Base-by-base conservation (phyloP, 2,797 vertebrate genomes). In the Cuculus canorus region DNA sequence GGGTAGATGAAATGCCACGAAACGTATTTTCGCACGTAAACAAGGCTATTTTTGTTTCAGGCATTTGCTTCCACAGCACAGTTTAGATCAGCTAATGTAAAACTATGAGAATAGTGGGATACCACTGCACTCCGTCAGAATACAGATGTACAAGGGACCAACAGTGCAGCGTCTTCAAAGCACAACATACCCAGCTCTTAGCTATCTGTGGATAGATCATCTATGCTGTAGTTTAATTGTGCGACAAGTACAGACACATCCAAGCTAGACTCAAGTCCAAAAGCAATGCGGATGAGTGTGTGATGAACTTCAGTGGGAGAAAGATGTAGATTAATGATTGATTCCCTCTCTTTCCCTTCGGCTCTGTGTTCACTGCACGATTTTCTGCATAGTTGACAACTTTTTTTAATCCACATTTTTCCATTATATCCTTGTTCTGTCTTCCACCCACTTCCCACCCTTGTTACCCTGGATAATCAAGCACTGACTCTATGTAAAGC, bases 1-100 rank as follows among this genome's bases (percentile, higher is more conserved):
- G 59, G 68, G 54, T 23, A 90, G 59, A 61, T 15, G 14, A 39
- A 39, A 39, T 64, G 61, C 39, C 48, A 50, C 10, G 27, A 65
- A 87, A 91, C 39, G 85, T 28, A 5, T 53, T 88, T 79, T 63
- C 41, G 90, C 39, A 59, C 86, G 83, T 86, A 86, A 92, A 90
- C 11, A 39, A 30, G 9, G 47, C 75, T 86, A 68, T 64, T 95
- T 95, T 81, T 90, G 35, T 92, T 96, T 82, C 56, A 79, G 57
- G 25, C 76, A 65, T 77, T 63, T 76, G 45, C 19, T 89, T 76
- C 3, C 1, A 8, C 12, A 92, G 56, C 28, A 71, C n/a, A 78
- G 61, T 54, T 70, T 56, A 92, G 35, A 75, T 43, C 24, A 39
- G 10, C 63, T 73, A 72, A 70, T 16, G 25, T 35, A 61, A 78